A percentile compares a stretch with the other conserved stretches of the same genome.
Conservation (phyloP, 2,888 invertebrate genomes). For the Galeruca laticollis region DNA sequence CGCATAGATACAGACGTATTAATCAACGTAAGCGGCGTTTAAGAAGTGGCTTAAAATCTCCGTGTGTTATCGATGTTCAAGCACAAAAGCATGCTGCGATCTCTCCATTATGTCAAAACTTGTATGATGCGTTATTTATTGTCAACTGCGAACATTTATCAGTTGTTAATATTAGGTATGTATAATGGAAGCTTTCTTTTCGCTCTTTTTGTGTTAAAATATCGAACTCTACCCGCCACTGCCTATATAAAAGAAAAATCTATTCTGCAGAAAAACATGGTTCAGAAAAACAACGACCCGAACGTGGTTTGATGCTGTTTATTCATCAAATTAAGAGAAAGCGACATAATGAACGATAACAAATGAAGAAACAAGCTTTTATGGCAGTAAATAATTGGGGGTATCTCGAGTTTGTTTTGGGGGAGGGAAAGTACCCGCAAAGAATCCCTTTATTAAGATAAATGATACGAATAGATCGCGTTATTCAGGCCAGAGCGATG, state of each 20-base stretch:
- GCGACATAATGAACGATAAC: conserved; percentile 50
- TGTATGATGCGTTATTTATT: conserved; percentile 17
- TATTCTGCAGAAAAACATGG: conserved; percentile 1
- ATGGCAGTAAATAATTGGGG: conserved; percentile 55
- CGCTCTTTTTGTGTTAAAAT: background rate
- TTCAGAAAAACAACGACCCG: conserved; percentile 4
- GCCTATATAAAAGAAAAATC: background rate
- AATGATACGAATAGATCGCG: conserved; percentile 51
- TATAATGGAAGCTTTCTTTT: background rate
- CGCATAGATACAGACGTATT: conserved; percentile 15
- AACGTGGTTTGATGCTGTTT: conserved; percentile 28
- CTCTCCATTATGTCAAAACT: conserved; percentile 20
- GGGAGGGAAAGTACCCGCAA: conserved; percentile 45
- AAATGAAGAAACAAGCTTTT: conserved; percentile 54
- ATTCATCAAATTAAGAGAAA: conserved; percentile 46
- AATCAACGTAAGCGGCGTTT: conserved; percentile 30
- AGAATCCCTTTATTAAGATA: conserved; percentile 52
- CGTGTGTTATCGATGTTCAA: conserved; percentile 23
- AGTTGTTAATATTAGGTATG: conserved; percentile 4
- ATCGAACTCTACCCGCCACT: background rate
- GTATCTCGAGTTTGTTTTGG: conserved; percentile 45
- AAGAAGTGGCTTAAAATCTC: conserved; percentile 28
- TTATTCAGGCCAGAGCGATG: conserved; percentile 46
- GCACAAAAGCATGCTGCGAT: conserved; percentile 24
- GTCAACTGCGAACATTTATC: conserved; percentile 9